These are phyloP conservation scores for Lutraria lutraria DNA, from an alignment of 2,888 invertebrate genomes.

Conservation along the genomic window DNA sequence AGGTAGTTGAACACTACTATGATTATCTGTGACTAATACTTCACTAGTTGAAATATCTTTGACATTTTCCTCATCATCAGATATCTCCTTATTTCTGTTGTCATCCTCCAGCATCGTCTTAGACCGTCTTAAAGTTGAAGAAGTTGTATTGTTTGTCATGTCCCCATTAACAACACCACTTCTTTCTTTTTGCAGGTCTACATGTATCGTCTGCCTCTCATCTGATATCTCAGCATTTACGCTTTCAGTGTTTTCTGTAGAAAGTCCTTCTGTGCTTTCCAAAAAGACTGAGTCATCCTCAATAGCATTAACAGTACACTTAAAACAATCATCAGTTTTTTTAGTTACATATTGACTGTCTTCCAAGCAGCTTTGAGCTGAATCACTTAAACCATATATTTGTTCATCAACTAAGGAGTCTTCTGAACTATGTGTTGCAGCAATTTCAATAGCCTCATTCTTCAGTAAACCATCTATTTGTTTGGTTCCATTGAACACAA, in stretches of 20 bases:
- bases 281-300: neutral
- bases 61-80: conserved; percentile 35
- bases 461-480: neutral
- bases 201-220: neutral
- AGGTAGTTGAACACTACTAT: neutral
- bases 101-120: conserved; percentile 40
- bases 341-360: neutral
- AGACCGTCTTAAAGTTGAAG: conserved; percentile 24
- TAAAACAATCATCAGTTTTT: neutral
- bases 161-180: neutral
- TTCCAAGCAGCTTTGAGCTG: neutral
- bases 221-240: neutral
- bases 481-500: neutral
- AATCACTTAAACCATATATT: neutral
- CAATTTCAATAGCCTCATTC: neutral
- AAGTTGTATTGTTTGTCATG: neutral
- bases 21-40: neutral
- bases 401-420: neutral
- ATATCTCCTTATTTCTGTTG: conserved; percentile 30
- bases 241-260: neutral
- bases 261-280: neutral
- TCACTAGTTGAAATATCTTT: neutral
- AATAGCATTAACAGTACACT: neutral
- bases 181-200: neutral
- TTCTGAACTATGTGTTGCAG: neutral